Evolutionary conservation across 2,113 vertebrate species (phyloP), one percentile per base, ranked within the genome.

Genomic region (Pagrus major): DNA sequence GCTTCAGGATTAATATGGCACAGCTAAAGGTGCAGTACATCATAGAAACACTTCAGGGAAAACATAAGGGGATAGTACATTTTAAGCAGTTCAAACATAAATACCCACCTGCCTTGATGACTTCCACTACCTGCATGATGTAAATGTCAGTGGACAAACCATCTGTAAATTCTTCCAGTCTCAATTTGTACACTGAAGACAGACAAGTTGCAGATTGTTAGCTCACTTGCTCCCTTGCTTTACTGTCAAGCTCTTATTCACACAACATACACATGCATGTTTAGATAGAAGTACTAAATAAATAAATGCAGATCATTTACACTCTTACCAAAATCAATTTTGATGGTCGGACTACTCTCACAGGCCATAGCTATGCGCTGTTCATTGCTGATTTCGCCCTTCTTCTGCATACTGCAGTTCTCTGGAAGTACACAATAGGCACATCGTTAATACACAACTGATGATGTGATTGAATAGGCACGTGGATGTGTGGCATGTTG

Each of bases 361-460:
- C 96, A 97, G 25, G 95, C 92, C 0, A 82, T 93, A 0, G 81
- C 63, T 0, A 88, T 80, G 8, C 96, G 94, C 0, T 87, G 77
- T 1, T 85, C 35, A 76, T 49, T n/a, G 44, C 0, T 0, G 14
- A 83, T 74, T 0, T 89, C 47, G 0, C 33, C 4, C 1, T 90
- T 91, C 0, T 92, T 95, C 61, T 84, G 94, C 60, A 94, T 66
- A 75, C 95, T 96, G 90, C 97, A 98, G 82, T 92, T 95, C 80
- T 97, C 97, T 98, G 85, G 0, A n/a, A n/a, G n/a, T n/a, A n/a
- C n/a, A n/a, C n/a, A n/a, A n/a, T n/a, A n/a, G n/a, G n/a, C n/a
- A n/a, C n/a, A n/a, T n/a, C n/a, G n/a, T n/a, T n/a, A n/a, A n/a
- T n/a, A 15, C n/a, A 68, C 3, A 27, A 16, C 25, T n/a, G 0